Base-by-base conservation (phyloP, 2,113 vertebrate species). In the Protobothrops mucrosquamatus region DNA sequence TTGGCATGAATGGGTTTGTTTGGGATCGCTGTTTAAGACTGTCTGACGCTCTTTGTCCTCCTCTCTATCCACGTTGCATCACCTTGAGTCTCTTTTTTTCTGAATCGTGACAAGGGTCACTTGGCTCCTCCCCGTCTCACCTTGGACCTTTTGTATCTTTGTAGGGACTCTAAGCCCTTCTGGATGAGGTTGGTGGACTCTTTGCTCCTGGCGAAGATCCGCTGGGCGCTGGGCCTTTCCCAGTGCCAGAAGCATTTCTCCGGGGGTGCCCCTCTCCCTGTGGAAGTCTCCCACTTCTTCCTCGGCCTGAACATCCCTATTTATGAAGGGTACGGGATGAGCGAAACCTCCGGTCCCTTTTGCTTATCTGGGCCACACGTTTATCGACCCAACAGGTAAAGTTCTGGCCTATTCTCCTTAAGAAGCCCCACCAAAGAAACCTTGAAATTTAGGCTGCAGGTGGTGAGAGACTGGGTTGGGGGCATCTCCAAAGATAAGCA, bases 251-350 rank as follows among this genome's bases (percentile, higher is more conserved):
- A 98, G 96, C 98, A 97, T 92, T 99, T 99, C 93, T 98, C 94
- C 0, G 98, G 98, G 11, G 98, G 98, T 0, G 98, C 99, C 46
- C 98, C 99, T 26, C 98, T 99, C 91, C 95, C 97, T 0, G 93
- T 91, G 0, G 98, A 99, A 95, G 98, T 98, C 0, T 94, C 98
- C 88, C 94, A 97, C 92, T 99, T 99, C 95, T 99, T 99, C 96
- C 95, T 99, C 92, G 97, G 98, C 39, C 97, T 99, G 89, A 98
- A 99, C 94, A 98, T 99, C 94, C 97, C 95, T 22, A 81, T 99
- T 51, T 99, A 98, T 15, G 97, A 99, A 2, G 98, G 97, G 8
- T 99, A 99, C 0, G 98, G 98, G 39, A 98, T 99, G 98, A 99
- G 98, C 0, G 98, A 99, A 96, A 98, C 98, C 92, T 97, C 98